Percentiles rank a stretch among this genome's conserved stretches.
Evolutionary conservation across 1,140 invertebrate species (phyloP).

Genomic region (Heliconius congener): DNA sequence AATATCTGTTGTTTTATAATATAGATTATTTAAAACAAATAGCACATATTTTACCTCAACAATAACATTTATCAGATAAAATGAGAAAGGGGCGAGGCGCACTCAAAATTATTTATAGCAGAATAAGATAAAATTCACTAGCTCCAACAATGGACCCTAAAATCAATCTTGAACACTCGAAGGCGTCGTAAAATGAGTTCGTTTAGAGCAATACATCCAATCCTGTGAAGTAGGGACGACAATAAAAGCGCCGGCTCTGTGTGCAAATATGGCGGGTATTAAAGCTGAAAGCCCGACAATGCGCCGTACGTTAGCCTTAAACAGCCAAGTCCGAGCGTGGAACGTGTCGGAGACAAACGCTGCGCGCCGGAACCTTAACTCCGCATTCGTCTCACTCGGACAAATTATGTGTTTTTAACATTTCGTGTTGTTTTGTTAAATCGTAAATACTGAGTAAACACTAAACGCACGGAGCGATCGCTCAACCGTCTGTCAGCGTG

Average conservation of each 20-base stretch:
- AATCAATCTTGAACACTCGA: conserved; percentile 61
- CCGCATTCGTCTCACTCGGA: conserved; percentile 77
- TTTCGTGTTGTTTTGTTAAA: conserved; percentile 81
- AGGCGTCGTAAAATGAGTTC: conserved; percentile 62
- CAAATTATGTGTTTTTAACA: conserved; percentile 81
- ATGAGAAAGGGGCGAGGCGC: background rate
- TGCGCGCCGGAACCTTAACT: conserved; percentile 69
- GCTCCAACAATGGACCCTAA: conserved; percentile 46
- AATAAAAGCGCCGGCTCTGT: conserved; percentile 66
- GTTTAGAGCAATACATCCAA: conserved; percentile 46
- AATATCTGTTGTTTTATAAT: background rate
- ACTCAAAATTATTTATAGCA: background rate
- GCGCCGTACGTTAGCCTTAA: conserved; percentile 68
- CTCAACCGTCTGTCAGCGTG: conserved; percentile 57
- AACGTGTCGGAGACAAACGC: conserved; percentile 78
- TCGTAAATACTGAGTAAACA: conserved; percentile 80
- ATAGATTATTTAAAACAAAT: background rate
- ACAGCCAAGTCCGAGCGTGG: conserved; percentile 60
- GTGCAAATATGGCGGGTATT: conserved; percentile 69
- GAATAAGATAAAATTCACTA: conserved; percentile 21
- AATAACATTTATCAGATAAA: conserved; percentile 8
- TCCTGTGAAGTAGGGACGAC: conserved; percentile 50
- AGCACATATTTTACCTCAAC: background rate
- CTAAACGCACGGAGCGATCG: conserved; percentile 54
- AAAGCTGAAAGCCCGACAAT: conserved; percentile 75